Conservation (phyloP, 2,888 invertebrate genomes). For the Troides oblongomaculatus region DNA sequence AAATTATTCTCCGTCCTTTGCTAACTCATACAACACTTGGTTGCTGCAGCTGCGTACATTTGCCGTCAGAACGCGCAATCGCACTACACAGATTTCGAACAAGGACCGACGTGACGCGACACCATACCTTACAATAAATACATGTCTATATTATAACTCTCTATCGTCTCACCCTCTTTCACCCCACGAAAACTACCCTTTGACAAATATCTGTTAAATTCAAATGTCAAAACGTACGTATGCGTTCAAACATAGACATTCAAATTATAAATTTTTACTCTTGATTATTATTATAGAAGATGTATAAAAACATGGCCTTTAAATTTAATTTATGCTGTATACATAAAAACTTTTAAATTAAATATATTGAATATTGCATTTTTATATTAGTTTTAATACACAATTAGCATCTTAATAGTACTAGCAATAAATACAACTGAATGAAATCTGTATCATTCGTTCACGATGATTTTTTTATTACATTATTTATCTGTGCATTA, state of each 20-base stretch:
- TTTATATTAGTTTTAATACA: neutral
- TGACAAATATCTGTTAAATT: neutral
- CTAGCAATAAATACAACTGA: neutral
- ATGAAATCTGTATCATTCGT: neutral
- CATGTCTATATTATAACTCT: constrained; percentile 20
- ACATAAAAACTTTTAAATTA: too few species aligned
- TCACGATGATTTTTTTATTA: neutral
- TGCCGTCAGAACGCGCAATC: constrained; percentile 60
- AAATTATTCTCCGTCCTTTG: constrained; percentile 65
- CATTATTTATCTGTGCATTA: neutral
- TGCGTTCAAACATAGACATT: neutral
- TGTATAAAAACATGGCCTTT: neutral
- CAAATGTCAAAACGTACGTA: neutral
- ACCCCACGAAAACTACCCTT: constrained; percentile 5
- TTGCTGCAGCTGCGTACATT: constrained; percentile 46
- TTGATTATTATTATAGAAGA: neutral
- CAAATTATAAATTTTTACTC: neutral
- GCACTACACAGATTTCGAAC: constrained; percentile 39
- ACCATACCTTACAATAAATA: constrained; percentile 30
- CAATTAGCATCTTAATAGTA: too few species aligned
- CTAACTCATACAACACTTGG: constrained; percentile 51
- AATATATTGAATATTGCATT: too few species aligned
- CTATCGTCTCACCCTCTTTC: constrained; percentile 5
- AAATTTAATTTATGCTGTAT: neutral
- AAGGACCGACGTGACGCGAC: constrained; percentile 26